Evolutionary conservation across 23 tunicate species (phyloP).

Genomic region (Phallusia fumigata): DNA sequence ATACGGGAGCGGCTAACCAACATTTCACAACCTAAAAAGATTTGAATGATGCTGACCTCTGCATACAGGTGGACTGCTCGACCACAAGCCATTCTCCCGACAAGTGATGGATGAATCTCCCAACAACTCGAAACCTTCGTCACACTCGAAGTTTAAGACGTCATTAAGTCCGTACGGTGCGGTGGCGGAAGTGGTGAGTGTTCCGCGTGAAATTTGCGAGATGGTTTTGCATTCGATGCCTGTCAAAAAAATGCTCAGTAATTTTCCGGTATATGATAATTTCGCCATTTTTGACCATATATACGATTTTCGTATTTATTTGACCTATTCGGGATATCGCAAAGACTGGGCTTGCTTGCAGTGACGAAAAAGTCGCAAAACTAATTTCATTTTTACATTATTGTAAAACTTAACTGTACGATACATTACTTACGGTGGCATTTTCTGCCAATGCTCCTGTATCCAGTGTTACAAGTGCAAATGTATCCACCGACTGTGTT

Average conservation of each 20-base stretch:
- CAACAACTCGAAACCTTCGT: conserved; percentile 20
- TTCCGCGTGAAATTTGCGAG: neutral
- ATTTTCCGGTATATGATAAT: neutral
- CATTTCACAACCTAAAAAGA: no score
- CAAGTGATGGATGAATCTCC: conserved; percentile 21
- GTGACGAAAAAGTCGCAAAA: no score
- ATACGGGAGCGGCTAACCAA: no score
- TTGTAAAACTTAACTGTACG: neutral
- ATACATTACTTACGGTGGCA: conserved; percentile 25
- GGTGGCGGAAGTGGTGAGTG: neutral
- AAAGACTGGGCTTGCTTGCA: no score
- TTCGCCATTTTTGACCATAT: no score
- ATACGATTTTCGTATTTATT: no score
- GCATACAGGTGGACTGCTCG: conserved; percentile 9
- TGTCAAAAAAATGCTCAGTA: neutral
- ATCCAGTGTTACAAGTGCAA: conserved; percentile 30
- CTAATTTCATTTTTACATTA: no score
- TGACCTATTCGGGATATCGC: no score
- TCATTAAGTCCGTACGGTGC: conserved; percentile 22
- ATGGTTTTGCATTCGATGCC: neutral
- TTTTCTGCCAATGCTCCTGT: conserved; percentile 20
- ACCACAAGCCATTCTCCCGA: conserved; percentile 16
- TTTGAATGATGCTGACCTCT: conserved; percentile 14
- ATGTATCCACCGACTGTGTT: conserved; percentile 32
- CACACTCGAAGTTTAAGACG: conserved; percentile 21